Evolutionary conservation across 1,140 invertebrate species (phyloP), one percentile per base, ranked within the genome.

Genomic region (Venustaconcha ellipsiformis): DNA sequence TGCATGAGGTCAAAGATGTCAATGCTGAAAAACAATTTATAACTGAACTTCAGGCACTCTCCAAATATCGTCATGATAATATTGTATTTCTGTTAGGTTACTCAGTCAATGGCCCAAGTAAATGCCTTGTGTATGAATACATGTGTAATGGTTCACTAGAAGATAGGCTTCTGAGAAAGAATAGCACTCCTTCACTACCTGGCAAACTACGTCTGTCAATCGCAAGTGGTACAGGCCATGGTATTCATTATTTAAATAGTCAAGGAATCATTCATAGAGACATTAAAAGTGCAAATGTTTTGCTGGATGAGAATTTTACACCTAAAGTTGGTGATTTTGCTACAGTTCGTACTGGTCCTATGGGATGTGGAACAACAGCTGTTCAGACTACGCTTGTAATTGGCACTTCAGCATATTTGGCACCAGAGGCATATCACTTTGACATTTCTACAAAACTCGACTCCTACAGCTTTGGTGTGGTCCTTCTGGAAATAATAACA

Each of bases 241-340:
- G 92, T 15, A 87, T 88, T 0, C 87, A 90, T 62, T 93, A 94
- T 87, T 89, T 95, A 18, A 94, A 95, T 85, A 83, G 88, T 1
- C 90, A 89, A 67, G 92, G 92, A 15, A 88, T 94, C 23, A 92
- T 95, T 77, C 94, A 95, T 86, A 90, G 94, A 74, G 94, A 95
- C 89, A 92, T 95, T 20, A 95, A 95, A 89, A 93, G 92, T 88
- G 93, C 94, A 2, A 95, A 95, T 89, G 93, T 95, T 86, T 87
- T 95, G 48, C 84, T 95, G 15, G 93, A 94, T 84, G 88, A 88
- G 66, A 87, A 92, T 69, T 92, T 92, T 82, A 88, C 90, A 30
- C 92, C 94, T 2, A 95, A 88, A 94, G 86, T 95, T 56, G 93
- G 93, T 81, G 94, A 95, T 89, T 95, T 95, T 92, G 94, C 94